Evolutionary conservation across 2,888 invertebrate species (phyloP), one percentile per base, ranked within the genome.

Genomic region (Amblyjoppa proteus): DNA sequence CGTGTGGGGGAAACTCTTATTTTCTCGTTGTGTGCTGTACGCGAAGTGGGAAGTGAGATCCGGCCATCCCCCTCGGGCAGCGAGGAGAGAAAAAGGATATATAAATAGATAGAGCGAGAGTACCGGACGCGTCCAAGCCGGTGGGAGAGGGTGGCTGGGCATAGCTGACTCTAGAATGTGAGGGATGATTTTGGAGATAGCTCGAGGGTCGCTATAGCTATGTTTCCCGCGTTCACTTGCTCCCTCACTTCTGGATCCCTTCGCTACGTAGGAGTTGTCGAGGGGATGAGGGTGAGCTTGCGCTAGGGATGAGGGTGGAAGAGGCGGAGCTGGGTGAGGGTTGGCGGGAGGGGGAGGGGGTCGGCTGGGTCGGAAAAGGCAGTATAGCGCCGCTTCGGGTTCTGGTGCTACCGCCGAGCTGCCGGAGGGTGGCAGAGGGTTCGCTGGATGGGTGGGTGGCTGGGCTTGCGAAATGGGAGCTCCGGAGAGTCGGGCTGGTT

Each of bases 121-220:
- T 78, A 76, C 76, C 58, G 61, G 82, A 85, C 87, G 85, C 89
- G 88, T 90, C 89, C 89, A 79, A 87, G 87, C 89, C 89, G 88
- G 89, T 90, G 91, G 90, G 89, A 87, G 89, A 91, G 91, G 90
- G 89, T 89, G 86, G 90, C 88, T 88, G 88, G 88, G 82, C 80
- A 71, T 83, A 84, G 79, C 85, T 83, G 77, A 90, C 91, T 90
- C 91, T 88, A 91, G 92, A 93, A 92, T 93, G 93, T 93, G 93
- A 92, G 93, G 93, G 93, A 94, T 94, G 93, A 94, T 94, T 94
- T 94, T 92, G 93, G 93, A 94, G 93, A 94, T 93, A 93, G 94
- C 93, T 94, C 88, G 92, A 93, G 93, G 92, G 92, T 92, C 92
- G 91, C 86, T 86, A 66, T 83, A 79, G 66, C 64, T 20, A 69